phyloP scores from a whole-genome alignment of 2,888 invertebrate genomes.

The Papilio demoleus region DNA sequence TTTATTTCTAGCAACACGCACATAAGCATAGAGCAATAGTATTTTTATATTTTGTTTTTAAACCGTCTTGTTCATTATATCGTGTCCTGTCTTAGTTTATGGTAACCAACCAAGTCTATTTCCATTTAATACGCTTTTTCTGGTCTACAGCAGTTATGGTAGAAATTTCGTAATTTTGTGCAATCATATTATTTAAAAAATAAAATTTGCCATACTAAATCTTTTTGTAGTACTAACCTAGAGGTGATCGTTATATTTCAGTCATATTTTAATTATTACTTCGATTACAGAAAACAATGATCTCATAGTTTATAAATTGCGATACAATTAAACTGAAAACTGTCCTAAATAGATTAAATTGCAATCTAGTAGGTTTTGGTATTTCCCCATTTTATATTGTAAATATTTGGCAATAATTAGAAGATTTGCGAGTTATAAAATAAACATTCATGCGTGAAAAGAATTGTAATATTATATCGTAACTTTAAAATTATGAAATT shows the following conservation, averaged over 20 bases:
- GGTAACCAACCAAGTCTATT: not conserved
- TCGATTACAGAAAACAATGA: not conserved
- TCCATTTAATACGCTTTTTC: not conserved
- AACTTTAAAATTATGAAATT: too few relatives aligned
- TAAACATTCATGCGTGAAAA: not conserved
- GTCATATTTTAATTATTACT: not conserved
- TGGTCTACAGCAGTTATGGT: too few relatives aligned
- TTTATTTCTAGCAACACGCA: constrained; percentile 39
- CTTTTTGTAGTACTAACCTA: too few relatives aligned
- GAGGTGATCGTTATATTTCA: not conserved
- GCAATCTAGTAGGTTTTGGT: not conserved
- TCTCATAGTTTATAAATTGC: not conserved
- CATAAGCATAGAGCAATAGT: constrained; percentile 39
- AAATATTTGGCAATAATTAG: not conserved
- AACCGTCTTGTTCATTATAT: not conserved
- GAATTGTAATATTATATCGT: too few relatives aligned
- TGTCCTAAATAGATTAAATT: not conserved
- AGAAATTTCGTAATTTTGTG: too few relatives aligned
- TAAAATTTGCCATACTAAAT: too few relatives aligned
- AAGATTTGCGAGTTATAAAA: not conserved
- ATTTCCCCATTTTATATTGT: not conserved
- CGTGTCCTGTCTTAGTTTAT: not conserved
- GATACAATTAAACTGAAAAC: not conserved
- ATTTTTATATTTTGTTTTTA: constrained; percentile 38
- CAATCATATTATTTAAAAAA: too few relatives aligned